These are phyloP conservation scores for Hucho hucho DNA, from an alignment of 2,113 vertebrate species.

Conservation along the genomic window DNA sequence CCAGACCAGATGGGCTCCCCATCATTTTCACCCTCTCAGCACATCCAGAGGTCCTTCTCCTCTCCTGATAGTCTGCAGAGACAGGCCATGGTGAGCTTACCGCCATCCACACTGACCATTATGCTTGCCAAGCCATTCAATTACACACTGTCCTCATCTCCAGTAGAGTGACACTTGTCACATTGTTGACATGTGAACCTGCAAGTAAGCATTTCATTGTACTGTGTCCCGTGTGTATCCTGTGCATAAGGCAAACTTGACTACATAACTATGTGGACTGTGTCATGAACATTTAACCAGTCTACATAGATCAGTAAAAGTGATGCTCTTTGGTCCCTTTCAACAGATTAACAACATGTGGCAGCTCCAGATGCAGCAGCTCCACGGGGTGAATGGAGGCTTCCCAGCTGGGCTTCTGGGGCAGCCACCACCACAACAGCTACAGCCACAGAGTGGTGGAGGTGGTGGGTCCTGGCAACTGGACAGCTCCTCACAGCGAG, in stretches of 20 bases:
- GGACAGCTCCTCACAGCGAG: constrained; percentile 52
- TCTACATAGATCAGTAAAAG: not conserved
- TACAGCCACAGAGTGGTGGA: constrained; percentile 20
- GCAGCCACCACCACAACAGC: constrained; percentile 25
- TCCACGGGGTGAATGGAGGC: constrained; percentile 62
- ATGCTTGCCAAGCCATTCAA: no score
- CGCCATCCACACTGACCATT: no score
- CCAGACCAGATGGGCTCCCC: constrained; percentile 59
- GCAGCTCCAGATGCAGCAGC: constrained; percentile 73
- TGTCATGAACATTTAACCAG: no score
- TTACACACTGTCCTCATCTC: no score
- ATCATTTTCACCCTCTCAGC: constrained; percentile 54
- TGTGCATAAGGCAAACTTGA: no score
- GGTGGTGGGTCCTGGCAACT: constrained; percentile 66
- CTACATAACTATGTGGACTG: no score
- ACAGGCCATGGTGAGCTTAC: constrained; percentile 77
- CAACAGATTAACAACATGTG: constrained; percentile 78
- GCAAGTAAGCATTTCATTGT: no score
- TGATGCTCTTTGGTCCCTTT: not conserved
- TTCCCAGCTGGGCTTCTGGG: constrained; percentile 43
- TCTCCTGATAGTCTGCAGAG: constrained; percentile 82
- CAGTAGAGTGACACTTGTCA: no score
- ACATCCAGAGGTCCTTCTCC: constrained; percentile 73
- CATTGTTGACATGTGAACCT: no score
- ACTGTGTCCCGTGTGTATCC: no score